A percentile compares a stretch with the other conserved stretches of the same genome.
These are phyloP conservation scores for Microhierax caerulescens DNA, from an alignment of 2,797 vertebrate genomes.

Conservation along the genomic window DNA sequence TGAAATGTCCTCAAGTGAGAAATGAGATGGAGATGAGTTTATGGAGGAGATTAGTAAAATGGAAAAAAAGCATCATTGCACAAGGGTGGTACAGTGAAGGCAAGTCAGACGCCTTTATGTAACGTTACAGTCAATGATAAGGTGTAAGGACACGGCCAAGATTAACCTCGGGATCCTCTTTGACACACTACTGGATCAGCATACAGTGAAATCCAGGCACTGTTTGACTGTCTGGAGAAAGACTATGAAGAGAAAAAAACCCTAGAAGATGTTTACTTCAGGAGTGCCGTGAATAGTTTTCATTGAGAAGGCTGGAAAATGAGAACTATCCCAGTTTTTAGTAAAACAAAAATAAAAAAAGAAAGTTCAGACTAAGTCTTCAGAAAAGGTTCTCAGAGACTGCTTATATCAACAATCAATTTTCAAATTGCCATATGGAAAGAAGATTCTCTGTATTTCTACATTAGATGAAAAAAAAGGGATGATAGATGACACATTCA, in stretches of 20 bases:
- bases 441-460: not conserved
- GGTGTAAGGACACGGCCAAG: not conserved
- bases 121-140: not conserved
- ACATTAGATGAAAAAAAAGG: not conserved
- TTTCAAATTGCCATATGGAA: not conserved
- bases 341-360: not conserved
- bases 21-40: not conserved
- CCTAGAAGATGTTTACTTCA: too few species aligned
- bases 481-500: not conserved
- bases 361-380: not conserved
- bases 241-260: not conserved
- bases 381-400: not conserved
- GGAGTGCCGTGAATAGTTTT: not conserved
- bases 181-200: not conserved
- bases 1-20: not conserved
- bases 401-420: not conserved
- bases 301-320: not conserved
- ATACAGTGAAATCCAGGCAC: not conserved
- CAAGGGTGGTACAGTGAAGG: not conserved
- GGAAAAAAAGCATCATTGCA: not conserved
- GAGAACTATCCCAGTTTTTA: not conserved
- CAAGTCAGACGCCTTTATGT: too few species aligned
- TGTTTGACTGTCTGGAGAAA: not conserved
- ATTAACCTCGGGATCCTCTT: not conserved
- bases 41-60: not conserved